Evolutionary conservation across 2,888 invertebrate species (phyloP), one percentile per base, ranked within the genome.

Genomic region (Cephus sareptanus): DNA sequence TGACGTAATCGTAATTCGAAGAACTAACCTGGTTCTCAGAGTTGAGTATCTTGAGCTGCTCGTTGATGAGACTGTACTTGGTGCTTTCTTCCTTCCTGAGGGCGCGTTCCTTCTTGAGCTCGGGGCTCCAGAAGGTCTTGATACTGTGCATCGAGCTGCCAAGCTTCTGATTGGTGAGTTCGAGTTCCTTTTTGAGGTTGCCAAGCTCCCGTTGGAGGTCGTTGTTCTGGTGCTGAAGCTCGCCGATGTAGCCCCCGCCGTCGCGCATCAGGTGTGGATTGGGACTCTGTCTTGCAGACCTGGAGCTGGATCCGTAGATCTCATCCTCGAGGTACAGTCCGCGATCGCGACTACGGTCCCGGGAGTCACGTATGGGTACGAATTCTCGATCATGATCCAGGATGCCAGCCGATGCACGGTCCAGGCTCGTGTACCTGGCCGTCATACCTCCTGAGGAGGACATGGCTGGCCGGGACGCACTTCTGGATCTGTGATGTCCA

Each of bases 111-210:
- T 99, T 98, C 93, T 99, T 99, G 92, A 99, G 93, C 93, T 99
- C 99, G 33, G 99, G 99, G 91, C 98, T 98, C 99, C 99, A 99
- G 93, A 99, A 99, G 78, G 99, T 99, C 94, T 99, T 99, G 92
- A 99, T 99, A 93, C 98, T 98, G 93, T 99, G 99, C 99, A 99
- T 99, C 89, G 97, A 98, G 91, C 98, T 98, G 92, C 98, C 98
- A 88, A 99, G 94, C 93, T 99, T 99, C 93, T 99, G 98, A 92
- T 98, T 98, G 85, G 98, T 98, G 90, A 98, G 94, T 93, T 98
- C 98, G 89, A 98, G 94, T 91, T 98, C 98, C 91, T 98, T 97
- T 92, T 98, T 98, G 85, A 98, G 94, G 91, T 97, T 97, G 76
- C 95, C 95, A 91, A 98, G 94, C 92, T 99, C 98, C 83, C 97